phyloP scores from a whole-genome alignment of 35 echinoderm and acorn worm species.

The Eucidaris tribuloides region DNA sequence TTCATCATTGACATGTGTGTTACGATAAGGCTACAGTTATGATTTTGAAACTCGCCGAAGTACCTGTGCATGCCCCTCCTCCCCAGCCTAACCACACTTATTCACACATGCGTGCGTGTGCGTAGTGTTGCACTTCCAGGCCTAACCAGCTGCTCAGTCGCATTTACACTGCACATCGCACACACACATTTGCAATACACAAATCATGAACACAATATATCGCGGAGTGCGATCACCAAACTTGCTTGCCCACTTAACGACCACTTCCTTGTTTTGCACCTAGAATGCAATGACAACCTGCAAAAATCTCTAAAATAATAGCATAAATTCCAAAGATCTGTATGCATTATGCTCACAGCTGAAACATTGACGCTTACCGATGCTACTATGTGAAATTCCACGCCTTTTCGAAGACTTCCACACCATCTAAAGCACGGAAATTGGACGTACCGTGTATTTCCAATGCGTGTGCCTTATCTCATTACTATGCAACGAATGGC shows the following conservation, averaged over 20 bases:
- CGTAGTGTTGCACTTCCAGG: background rate
- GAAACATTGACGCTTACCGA: slow-evolving; percentile 18
- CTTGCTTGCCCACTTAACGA: background rate
- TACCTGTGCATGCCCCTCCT: too few species aligned
- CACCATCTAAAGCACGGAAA: slow-evolving; percentile 30
- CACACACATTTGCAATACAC: background rate
- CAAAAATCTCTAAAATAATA: slow-evolving; percentile 37
- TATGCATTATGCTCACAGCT: slow-evolving; percentile 30
- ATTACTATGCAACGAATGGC: slow-evolving; percentile 38
- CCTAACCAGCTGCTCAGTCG: too few species aligned
- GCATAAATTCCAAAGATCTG: slow-evolving; percentile 17
- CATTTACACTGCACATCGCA: too few species aligned
- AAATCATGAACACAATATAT: slow-evolving; percentile 15
- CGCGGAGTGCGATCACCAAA: slow-evolving; percentile 11
- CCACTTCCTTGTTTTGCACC: slow-evolving; percentile 33
- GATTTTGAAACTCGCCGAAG: too few species aligned
- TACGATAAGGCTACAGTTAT: too few species aligned
- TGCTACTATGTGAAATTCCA: slow-evolving; percentile 33
- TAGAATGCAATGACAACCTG: slow-evolving; percentile 14
- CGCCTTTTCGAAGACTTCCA: slow-evolving; percentile 30
- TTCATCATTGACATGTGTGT: too few species aligned
- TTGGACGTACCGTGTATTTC: slow-evolving; percentile 16
- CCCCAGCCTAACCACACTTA: too few species aligned
- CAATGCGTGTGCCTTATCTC: background rate
- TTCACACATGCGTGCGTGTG: slow-evolving; percentile 16